phyloP scores from a whole-genome alignment of 2,797 vertebrate species.

The Typhlichthys eigenmanni region DNA sequence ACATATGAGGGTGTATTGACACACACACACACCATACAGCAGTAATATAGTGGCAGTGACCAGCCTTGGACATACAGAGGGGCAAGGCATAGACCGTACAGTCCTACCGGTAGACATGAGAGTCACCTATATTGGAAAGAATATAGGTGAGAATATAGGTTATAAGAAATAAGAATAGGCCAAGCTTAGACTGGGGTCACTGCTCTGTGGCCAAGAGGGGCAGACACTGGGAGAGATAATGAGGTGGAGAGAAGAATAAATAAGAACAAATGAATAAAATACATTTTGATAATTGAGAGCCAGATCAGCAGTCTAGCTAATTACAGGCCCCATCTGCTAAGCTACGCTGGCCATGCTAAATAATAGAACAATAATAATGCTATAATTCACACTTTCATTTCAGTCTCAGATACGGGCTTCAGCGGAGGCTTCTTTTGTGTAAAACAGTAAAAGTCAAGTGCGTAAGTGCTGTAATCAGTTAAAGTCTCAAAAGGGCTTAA shows the following conservation, averaged over 20 bases:
- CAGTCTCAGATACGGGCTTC: too few species aligned
- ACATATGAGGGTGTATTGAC: conserved; percentile 69
- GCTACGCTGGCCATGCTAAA: neutral
- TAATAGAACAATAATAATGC: too few species aligned
- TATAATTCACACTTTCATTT: neutral
- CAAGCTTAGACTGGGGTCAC: conserved; percentile 62
- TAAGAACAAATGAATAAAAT: neutral
- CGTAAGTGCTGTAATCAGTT: too few species aligned
- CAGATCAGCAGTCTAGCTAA: conserved; percentile 1
- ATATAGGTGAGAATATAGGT: too few species aligned
- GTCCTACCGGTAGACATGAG: too few species aligned
- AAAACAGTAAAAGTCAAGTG: too few species aligned
- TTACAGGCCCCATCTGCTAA: neutral
- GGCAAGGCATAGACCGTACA: conserved; percentile 12
- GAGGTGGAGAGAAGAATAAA: conserved; percentile 5
- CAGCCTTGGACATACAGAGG: neutral
- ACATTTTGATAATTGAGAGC: neutral
- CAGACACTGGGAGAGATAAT: conserved; percentile 12
- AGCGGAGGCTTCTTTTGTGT: too few species aligned
- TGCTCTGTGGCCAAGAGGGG: conserved; percentile 50
- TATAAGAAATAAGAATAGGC: too few species aligned
- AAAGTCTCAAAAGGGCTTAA: too few species aligned
- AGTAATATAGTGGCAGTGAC: conserved; percentile 37
- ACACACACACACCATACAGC: conserved; percentile 34
- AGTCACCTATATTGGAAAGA: too few species aligned